Conservation (phyloP, 2,113 vertebrate genomes). For the Alectura lathami region DNA sequence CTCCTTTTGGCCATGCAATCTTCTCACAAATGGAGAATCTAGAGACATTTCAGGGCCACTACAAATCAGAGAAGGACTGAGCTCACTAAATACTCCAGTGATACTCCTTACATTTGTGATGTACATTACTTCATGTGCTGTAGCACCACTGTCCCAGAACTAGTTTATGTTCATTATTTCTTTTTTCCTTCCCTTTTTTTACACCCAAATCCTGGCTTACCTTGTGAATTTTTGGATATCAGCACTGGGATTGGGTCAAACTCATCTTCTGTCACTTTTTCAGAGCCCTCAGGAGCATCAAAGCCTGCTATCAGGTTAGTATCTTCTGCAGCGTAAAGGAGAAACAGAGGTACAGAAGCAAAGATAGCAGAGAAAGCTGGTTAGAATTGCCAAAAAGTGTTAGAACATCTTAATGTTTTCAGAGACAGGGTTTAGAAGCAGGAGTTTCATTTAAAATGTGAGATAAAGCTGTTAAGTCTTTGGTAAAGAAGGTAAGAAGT, state of each 20-base stretch:
- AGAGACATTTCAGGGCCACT: not conserved
- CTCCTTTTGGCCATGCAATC: not conserved
- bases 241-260: constrained; percentile 99
- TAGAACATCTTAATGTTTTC: constrained; percentile 12
- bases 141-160: not conserved
- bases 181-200: not conserved
- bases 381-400: constrained; percentile 66
- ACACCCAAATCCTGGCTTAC: constrained; percentile 81
- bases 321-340: constrained; percentile 87
- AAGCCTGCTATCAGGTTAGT: constrained; percentile 95
- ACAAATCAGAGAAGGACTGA: not conserved
- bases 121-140: not conserved
- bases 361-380: constrained; percentile 75
- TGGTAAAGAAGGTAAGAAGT: not conserved
- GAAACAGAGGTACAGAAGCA: constrained; percentile 74
- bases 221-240: constrained; percentile 98
- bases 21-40: not conserved
- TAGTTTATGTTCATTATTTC: not conserved
- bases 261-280: constrained; percentile 93
- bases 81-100: not conserved
- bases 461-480: not conserved
- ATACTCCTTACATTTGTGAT: fast-evolving
- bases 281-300: constrained; percentile 82
- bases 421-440: constrained; percentile 1
- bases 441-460: not conserved